Percentiles rank a stretch among this genome's conserved stretches.
Conservation (phyloP, 2,888 invertebrate species). For the Podabrus alpinus region DNA sequence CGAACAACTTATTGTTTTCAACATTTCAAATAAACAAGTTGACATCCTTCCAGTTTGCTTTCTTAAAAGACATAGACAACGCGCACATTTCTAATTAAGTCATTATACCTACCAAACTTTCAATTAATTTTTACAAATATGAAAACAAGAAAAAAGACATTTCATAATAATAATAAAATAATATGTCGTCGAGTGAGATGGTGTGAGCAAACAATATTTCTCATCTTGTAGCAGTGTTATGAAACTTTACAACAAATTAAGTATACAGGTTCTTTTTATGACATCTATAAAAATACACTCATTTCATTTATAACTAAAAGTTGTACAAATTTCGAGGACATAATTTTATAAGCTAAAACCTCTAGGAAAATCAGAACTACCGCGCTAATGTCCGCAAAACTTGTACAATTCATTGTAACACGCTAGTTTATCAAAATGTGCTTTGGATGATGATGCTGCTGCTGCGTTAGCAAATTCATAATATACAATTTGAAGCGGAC, state of each 20-base stretch:
- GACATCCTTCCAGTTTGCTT: background rate
- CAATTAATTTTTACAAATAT: background rate
- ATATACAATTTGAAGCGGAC: conserved; percentile 41
- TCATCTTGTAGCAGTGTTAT: background rate
- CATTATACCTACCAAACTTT: background rate
- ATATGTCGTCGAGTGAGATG: background rate
- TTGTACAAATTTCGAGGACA: conserved; percentile 21
- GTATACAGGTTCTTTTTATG: conserved; percentile 26
- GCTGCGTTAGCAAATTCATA: conserved; percentile 38
- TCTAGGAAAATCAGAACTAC: conserved; percentile 8
- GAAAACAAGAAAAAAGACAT: background rate
- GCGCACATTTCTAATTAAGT: background rate
- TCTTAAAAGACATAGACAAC: background rate
- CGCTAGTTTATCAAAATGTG: conserved; percentile 26
- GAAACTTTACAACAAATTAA: background rate
- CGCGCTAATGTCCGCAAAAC: conserved; percentile 17
- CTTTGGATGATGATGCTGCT: conserved; percentile 1
- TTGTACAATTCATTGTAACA: conserved; percentile 20
- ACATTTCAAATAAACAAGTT: background rate
- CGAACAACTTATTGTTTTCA: background rate
- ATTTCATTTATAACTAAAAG: conserved; percentile 40
- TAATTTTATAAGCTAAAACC: conserved; percentile 8
- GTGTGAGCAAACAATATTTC: background rate
- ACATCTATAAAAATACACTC: conserved; percentile 53
- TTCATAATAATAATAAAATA: background rate